These are phyloP conservation scores for Coregonus sp. DNA, from an alignment of 2,797 vertebrate species.

Conservation along the genomic window DNA sequence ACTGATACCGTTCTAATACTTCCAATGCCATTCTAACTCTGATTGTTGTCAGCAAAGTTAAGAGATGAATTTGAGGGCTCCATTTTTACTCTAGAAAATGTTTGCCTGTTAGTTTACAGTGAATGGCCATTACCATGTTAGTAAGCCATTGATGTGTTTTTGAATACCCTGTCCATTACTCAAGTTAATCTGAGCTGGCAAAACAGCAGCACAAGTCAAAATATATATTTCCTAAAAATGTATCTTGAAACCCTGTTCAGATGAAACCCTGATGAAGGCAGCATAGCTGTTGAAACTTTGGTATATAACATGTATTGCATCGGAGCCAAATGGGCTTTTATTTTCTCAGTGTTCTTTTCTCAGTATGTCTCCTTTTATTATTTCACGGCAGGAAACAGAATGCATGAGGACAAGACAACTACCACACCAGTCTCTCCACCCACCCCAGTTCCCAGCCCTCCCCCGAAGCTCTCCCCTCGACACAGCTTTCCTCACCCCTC, in stretches of 20 bases:
- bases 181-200: too few relatives aligned
- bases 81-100: too few relatives aligned
- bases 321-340: background rate
- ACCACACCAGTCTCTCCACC: background rate
- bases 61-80: too few relatives aligned
- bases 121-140: too few relatives aligned
- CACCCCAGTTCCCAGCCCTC: background rate
- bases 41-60: background rate
- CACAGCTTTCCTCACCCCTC: constrained; percentile 30
- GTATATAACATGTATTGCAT: background rate
- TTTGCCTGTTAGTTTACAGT: too few relatives aligned
- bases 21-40: background rate
- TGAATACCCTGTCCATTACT: too few relatives aligned
- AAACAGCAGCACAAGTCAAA: background rate
- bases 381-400: background rate
- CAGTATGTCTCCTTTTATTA: background rate
- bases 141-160: too few relatives aligned
- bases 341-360: background rate
- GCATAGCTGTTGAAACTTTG: background rate
- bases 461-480: background rate
- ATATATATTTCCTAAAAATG: background rate
- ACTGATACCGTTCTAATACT: background rate
- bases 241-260: background rate
- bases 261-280: background rate
- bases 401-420: background rate